These are phyloP conservation scores for Spea bombifrons DNA, from an alignment of 2,113 vertebrate species.

Conservation along the genomic window DNA sequence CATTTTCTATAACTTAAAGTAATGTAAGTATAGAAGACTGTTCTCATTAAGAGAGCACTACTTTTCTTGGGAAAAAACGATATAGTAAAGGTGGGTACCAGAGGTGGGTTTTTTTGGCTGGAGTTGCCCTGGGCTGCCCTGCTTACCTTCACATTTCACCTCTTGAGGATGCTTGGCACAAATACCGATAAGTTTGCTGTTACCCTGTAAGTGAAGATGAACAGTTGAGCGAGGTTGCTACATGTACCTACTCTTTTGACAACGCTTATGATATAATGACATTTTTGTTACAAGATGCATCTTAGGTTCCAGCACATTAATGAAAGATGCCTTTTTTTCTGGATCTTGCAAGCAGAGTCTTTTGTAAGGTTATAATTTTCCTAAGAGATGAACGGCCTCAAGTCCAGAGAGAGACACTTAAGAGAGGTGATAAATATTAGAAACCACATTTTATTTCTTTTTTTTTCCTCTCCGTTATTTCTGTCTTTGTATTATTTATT, in stretches of 20 bases:
- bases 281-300: conserved; percentile 10
- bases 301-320: too few relatives aligned
- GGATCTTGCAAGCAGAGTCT: not conserved
- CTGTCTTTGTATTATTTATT: not conserved
- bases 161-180: too few relatives aligned
- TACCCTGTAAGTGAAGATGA: not conserved
- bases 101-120: too few relatives aligned
- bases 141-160: too few relatives aligned
- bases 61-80: too few relatives aligned
- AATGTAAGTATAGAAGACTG: too few relatives aligned
- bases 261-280: not conserved
- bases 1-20: too few relatives aligned
- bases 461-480: not conserved
- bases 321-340: not conserved
- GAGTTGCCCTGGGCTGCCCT: too few relatives aligned
- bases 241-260: not conserved
- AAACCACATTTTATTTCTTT: conserved; percentile 1
- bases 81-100: too few relatives aligned
- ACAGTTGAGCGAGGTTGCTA: not conserved
- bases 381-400: conserved; percentile 33
- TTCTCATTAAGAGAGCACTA: too few relatives aligned
- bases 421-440: conserved; percentile 42
- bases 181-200: too few relatives aligned
- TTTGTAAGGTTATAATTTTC: conserved; percentile 35
- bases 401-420: conserved; percentile 36